These are phyloP conservation scores for Prunella himalayana DNA, from an alignment of 2,113 vertebrate species.

Conservation along the genomic window DNA sequence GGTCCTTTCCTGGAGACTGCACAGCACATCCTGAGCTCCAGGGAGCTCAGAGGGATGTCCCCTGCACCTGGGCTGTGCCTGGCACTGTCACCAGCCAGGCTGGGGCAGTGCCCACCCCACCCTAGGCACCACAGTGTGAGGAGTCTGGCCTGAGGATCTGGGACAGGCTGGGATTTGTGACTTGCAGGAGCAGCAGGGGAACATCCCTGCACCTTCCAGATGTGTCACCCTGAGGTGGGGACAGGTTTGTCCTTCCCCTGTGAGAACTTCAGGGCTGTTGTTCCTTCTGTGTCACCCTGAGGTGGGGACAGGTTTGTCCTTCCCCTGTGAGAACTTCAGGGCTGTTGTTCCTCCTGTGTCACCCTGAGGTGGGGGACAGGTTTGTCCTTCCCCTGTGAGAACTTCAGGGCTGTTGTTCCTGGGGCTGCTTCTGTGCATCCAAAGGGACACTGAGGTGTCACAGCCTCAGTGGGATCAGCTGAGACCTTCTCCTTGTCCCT, in stretches of 20 bases:
- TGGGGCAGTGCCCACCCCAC: not conserved
- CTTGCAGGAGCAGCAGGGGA: not conserved
- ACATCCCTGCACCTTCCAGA: not conserved
- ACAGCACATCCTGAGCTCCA: not conserved
- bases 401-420: fast-evolving
- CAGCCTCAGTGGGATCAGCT: not conserved
- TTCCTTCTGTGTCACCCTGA: too few relatives aligned
- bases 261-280: fast-evolving
- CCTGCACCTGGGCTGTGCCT: not conserved
- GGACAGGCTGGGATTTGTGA: not conserved
- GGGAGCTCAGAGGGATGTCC: not conserved
- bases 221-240: not conserved
- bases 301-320: too few relatives aligned
- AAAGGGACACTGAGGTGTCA: fast-evolving
- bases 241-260: not conserved
- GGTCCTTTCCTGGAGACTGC: not conserved
- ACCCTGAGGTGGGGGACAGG: not conserved
- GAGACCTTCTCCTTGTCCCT: not conserved
- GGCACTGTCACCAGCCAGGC: not conserved
- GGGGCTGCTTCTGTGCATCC: not conserved
- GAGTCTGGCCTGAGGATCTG: not conserved
- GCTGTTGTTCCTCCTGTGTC: fast-evolving
- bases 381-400: not conserved
- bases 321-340: fast-evolving
- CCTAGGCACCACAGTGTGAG: not conserved